Percentiles rank a stretch among this genome's conserved stretches.
Conservation (phyloP, 2,113 vertebrate genomes). For the Hymenochirus boettgeri region DNA sequence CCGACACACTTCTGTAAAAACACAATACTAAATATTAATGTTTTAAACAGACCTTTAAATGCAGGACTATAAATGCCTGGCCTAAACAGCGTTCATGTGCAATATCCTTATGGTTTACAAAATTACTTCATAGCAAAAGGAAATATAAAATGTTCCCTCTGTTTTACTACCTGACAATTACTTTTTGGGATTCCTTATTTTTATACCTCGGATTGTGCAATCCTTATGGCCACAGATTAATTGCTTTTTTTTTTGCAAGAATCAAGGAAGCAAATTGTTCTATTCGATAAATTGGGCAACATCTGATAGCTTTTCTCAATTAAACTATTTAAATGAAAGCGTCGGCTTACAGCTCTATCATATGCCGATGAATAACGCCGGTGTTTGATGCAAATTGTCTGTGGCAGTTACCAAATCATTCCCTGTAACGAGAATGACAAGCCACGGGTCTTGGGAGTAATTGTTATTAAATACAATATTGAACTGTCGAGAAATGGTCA, state of each 20-base stretch:
- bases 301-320: slow-evolving; percentile 93
- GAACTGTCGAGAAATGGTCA: slow-evolving; percentile 64
- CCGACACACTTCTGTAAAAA: not conserved
- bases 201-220: slow-evolving; percentile 80
- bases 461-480: slow-evolving; percentile 86
- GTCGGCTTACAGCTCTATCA: slow-evolving; percentile 95
- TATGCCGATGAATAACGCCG: slow-evolving; percentile 84
- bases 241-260: slow-evolving; percentile 78
- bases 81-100: slow-evolving; percentile 65
- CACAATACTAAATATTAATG: slow-evolving; percentile 28
- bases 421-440: slow-evolving; percentile 77
- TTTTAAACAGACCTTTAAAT: slow-evolving; percentile 32
- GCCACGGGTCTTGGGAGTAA: slow-evolving; percentile 86
- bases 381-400: slow-evolving; percentile 87
- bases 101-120: slow-evolving; percentile 79
- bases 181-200: slow-evolving; percentile 77
- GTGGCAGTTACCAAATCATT: slow-evolving; percentile 79
- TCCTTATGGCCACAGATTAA: slow-evolving; percentile 67
- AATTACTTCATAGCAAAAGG: slow-evolving; percentile 77
- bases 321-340: slow-evolving; percentile 93
- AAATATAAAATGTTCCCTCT: slow-evolving; percentile 73
- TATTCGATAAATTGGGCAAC: slow-evolving; percentile 90
- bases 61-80: slow-evolving; percentile 8
- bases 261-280: slow-evolving; percentile 77
- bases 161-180: slow-evolving; percentile 81